phyloP scores from a whole-genome alignment of 2,888 invertebrate species.

The Tuberolachnus salignus region DNA sequence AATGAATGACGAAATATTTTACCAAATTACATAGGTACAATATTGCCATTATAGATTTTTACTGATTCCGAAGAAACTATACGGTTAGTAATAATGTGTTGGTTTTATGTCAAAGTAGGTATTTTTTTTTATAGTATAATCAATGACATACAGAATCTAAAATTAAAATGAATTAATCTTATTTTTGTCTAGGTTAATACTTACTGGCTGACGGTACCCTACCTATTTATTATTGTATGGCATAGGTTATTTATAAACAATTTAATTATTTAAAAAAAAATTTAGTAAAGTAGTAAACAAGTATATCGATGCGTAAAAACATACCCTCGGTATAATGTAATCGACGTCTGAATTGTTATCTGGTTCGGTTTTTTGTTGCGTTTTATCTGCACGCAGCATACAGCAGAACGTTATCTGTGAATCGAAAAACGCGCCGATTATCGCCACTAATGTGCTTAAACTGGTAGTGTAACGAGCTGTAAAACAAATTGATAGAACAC shows the following conservation, averaged over 20 bases:
- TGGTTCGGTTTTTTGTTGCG: slow-evolving; percentile 59
- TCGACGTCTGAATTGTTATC: slow-evolving; percentile 64
- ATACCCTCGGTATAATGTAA: slow-evolving; percentile 67
- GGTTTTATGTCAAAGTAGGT: background rate
- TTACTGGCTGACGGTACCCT: too few species aligned
- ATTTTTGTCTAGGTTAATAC: too few species aligned
- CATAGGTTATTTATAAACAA: too few species aligned
- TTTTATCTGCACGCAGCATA: slow-evolving; percentile 61
- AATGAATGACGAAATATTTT: background rate
- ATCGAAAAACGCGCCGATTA: slow-evolving; percentile 65
- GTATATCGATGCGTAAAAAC: slow-evolving; percentile 57
- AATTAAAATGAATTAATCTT: too few species aligned
- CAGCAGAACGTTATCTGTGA: slow-evolving; percentile 66
- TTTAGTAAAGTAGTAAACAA: too few species aligned
- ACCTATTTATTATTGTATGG: too few species aligned
- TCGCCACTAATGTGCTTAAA: slow-evolving; percentile 63
- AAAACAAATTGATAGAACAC: slow-evolving; percentile 59
- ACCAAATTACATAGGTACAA: background rate
- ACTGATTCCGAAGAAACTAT: background rate
- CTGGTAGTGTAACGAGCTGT: slow-evolving; percentile 65
- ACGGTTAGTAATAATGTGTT: background rate
- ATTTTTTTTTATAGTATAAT: too few species aligned
- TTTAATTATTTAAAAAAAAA: too few species aligned
- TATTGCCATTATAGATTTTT: background rate
- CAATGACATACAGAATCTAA: too few species aligned